Conservation (phyloP, 2,113 vertebrate genomes). For the Oryzias melastigma region DNA sequence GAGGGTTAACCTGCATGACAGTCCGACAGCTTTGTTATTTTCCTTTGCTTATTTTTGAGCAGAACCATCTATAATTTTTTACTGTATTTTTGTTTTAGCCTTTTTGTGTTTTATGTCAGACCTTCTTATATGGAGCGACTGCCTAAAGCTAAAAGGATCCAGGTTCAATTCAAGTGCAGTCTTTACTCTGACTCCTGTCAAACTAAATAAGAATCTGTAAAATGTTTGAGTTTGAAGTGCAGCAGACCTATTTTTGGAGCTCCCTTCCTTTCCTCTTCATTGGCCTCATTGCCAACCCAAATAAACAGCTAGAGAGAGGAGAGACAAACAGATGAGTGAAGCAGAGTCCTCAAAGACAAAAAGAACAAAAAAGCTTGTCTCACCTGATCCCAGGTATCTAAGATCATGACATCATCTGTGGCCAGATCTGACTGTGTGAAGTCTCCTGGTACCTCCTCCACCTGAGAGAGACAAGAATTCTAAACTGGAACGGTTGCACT, state of each 20-base stretch:
- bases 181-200: no score
- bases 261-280: slow-evolving; percentile 67
- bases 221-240: background rate
- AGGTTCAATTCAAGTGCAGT: no score
- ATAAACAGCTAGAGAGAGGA: slow-evolving; percentile 68
- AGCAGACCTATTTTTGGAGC: slow-evolving; percentile 77
- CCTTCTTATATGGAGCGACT: no score
- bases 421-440: slow-evolving; percentile 80
- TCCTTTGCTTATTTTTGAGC: no score
- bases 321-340: slow-evolving; percentile 10
- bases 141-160: no score
- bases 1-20: no score
- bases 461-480: slow-evolving; percentile 45
- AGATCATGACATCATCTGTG: slow-evolving; percentile 81
- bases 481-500: background rate
- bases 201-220: no score
- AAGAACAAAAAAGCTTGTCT: slow-evolving; percentile 6
- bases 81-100: no score
- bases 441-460: slow-evolving; percentile 82
- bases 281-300: slow-evolving; percentile 80
- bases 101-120: no score
- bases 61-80: no score
- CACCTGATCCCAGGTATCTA: slow-evolving; percentile 80
- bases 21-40: no score
- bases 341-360: background rate